These are phyloP conservation scores for Ashinkailepas kermadecensis DNA, from an alignment of 2,888 invertebrate species.

Conservation along the genomic window DNA sequence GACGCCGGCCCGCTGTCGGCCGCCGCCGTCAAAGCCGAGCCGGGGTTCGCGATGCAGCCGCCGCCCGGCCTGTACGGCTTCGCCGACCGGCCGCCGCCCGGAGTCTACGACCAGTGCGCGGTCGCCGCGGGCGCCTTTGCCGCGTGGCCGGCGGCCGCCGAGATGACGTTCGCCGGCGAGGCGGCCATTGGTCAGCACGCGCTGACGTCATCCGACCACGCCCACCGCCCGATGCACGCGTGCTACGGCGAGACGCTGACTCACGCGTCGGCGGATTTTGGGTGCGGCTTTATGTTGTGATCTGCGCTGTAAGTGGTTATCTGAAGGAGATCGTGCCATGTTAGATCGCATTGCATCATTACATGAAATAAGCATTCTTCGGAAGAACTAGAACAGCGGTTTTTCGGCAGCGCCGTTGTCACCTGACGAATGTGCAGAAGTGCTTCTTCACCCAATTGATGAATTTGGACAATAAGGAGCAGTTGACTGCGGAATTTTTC, in stretches of 20 bases:
- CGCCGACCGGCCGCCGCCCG: neutral
- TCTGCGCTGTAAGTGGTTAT: neutral
- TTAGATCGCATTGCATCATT: too few species aligned
- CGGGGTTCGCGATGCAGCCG: neutral
- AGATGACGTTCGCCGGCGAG: neutral
- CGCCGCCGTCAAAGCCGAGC: neutral
- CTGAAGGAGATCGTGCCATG: too few species aligned
- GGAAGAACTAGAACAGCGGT: too few species aligned
- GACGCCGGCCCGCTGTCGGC: neutral
- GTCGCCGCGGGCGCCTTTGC: neutral
- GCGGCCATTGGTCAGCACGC: neutral
- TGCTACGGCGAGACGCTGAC: neutral
- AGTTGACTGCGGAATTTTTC: too few species aligned
- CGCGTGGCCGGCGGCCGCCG: neutral
- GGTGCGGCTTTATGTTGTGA: constrained; percentile 2
- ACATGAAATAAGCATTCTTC: too few species aligned
- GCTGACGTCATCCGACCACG: neutral
- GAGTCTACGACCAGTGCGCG: neutral
- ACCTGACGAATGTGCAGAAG: too few species aligned
- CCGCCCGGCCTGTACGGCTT: neutral
- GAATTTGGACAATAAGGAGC: too few species aligned
- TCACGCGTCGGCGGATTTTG: neutral
- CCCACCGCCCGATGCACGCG: neutral
- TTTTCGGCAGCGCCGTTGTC: too few species aligned
- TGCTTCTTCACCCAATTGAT: too few species aligned